Evolutionary conservation across 92 coral and sea anemone species (phyloP).

Genomic region (Porites rus): DNA sequence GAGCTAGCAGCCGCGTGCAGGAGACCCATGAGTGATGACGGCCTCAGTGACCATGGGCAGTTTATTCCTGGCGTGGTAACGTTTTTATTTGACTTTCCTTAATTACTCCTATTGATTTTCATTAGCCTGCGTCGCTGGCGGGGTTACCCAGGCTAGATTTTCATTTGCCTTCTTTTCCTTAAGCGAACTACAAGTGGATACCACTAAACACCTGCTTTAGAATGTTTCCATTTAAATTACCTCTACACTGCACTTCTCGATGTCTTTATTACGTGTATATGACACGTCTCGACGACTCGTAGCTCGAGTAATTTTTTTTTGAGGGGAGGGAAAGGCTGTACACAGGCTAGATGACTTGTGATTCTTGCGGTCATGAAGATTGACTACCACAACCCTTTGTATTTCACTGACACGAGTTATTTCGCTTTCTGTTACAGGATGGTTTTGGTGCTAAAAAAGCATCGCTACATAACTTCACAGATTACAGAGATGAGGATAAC

Average conservation of each 20-base stretch:
- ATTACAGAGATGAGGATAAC: conserved; percentile 79
- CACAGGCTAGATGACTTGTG: too few relatives aligned
- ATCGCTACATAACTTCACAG: conserved; percentile 47
- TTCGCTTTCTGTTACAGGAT: conserved; percentile 41
- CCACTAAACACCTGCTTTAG: too few relatives aligned
- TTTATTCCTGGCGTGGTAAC: conserved; percentile 46
- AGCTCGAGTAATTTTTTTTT: too few relatives aligned
- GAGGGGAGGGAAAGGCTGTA: too few relatives aligned
- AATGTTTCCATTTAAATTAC: too few relatives aligned
- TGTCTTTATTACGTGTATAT: too few relatives aligned
- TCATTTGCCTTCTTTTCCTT: too few relatives aligned
- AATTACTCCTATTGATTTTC: not conserved
- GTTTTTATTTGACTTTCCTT: not conserved
- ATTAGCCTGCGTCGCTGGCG: not conserved
- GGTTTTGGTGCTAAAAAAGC: conserved; percentile 48
- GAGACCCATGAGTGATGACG: conserved; percentile 96
- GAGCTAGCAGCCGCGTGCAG: conserved; percentile 95
- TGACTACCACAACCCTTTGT: not conserved
- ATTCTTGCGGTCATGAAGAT: too few relatives aligned
- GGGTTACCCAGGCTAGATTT: too few relatives aligned
- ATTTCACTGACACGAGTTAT: not conserved
- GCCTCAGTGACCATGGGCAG: conserved; percentile 72
- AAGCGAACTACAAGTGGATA: too few relatives aligned
- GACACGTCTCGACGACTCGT: too few relatives aligned
- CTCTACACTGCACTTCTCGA: too few relatives aligned